phyloP scores from a whole-genome alignment of 2,888 invertebrate genomes.

The Andrena haemorrhoa region DNA sequence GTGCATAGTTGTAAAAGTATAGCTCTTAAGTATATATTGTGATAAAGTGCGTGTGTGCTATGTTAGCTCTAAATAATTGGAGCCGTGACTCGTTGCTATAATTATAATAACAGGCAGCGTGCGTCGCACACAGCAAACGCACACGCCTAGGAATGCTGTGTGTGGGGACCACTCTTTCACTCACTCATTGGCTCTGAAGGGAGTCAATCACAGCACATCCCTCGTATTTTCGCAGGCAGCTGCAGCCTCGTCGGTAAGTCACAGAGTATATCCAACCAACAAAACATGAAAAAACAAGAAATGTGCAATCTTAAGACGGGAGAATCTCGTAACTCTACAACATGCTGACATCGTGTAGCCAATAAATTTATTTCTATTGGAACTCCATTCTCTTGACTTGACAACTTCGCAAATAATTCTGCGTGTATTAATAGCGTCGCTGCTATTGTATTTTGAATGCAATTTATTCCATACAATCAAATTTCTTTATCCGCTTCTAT shows the following conservation, averaged over 20 bases:
- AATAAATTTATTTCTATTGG: conserved; percentile 68
- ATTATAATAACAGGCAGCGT: conserved; percentile 83
- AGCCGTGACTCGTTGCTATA: conserved; percentile 83
- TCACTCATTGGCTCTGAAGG: conserved; percentile 83
- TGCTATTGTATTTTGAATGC: conserved; percentile 62
- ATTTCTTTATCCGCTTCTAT: conserved; percentile 67
- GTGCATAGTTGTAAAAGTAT: conserved; percentile 66
- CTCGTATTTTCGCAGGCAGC: conserved; percentile 81
- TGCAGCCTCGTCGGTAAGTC: conserved; percentile 82
- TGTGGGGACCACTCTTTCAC: conserved; percentile 81
- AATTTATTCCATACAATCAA: conserved; percentile 54
- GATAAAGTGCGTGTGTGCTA: conserved; percentile 78
- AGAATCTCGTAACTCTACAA: conserved; percentile 68
- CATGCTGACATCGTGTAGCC: conserved; percentile 68
- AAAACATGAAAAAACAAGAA: conserved; percentile 76
- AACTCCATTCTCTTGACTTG: conserved; percentile 64
- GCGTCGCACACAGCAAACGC: conserved; percentile 83
- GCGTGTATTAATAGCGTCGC: conserved; percentile 57
- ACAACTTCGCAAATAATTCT: conserved; percentile 61
- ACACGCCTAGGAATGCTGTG: conserved; percentile 83
- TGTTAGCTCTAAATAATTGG: conserved; percentile 80
- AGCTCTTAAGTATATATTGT: conserved; percentile 71
- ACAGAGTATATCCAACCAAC: conserved; percentile 81
- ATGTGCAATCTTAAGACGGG: conserved; percentile 74
- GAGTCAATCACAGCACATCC: conserved; percentile 82